Base-by-base conservation (phyloP, 2,113 vertebrate species). In the Trematocara variabile region DNA sequence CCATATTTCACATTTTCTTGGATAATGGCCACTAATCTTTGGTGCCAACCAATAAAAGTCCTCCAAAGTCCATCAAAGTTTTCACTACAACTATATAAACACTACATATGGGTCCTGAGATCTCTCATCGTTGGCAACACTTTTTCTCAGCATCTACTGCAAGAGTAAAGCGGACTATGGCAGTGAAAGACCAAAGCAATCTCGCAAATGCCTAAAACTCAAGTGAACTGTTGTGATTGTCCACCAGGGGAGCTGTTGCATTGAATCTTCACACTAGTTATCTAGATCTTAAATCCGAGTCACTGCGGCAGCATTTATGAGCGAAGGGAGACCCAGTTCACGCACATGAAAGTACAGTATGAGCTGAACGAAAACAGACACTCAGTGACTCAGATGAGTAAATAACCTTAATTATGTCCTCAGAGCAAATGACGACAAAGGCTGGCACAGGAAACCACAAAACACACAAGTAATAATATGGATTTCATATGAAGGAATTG, bases 381-480 rank as follows among this genome's bases (percentile, higher is more conserved):
- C 16, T n/a, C 22, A 22, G 10, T n/a, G 46, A 81, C 48, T 77
- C 70, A 16, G 37, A 79, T 37, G 6, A 85, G 50, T 77, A 87
- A 89, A 73, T 75, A 65, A 60, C 20, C 18, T n/a, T 91, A 70
- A 92, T 91, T 89, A 87, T 65, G 68, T 53, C 65, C 12, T 79
- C 46, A 85, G 41, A 65, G 28, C 33, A n/a, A 78, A 55, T 82
- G 77, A 88, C 44, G 52, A 82, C 44, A 84, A 65, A 75, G 63
- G 53, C 80, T 56, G 82, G 30, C 55, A 18, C 8, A 2, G 54
- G 16, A 89, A 82, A 80, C 84, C 63, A 16, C 82, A 82, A 89
- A 89, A 83, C 90, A 84, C 86, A 85, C 28, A 89, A 33, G 85
- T 63, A 91, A 92, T 89, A 80, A 91, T 77, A 82, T 91, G 65